Percentiles rank a stretch among this genome's conserved stretches.
Evolutionary conservation across 2,113 vertebrate genomes (phyloP).

Genomic region (Dendrocopos noguchii): DNA sequence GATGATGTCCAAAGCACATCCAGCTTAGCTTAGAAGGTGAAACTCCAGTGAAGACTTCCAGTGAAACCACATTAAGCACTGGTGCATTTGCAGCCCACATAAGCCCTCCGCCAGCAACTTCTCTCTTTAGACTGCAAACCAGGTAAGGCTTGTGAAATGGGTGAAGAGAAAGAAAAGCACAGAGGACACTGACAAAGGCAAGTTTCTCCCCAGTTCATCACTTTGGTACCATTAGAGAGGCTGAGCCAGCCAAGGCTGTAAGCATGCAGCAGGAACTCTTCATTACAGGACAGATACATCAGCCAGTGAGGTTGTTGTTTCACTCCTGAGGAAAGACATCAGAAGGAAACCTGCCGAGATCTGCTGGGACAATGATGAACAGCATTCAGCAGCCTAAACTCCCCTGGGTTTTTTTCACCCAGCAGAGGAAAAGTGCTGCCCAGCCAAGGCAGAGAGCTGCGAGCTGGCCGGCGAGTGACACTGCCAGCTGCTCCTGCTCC

Average conservation of each 20-base stretch:
- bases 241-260: neutral
- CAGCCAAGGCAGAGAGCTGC: neutral
- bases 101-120: neutral
- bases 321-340: neutral
- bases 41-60: neutral
- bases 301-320: neutral
- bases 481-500: neutral
- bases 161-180: neutral
- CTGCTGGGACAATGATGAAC: neutral
- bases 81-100: neutral
- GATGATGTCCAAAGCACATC: neutral
- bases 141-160: conserved; percentile 25
- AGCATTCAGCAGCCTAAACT: neutral
- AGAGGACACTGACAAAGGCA: neutral
- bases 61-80: neutral
- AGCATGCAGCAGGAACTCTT: neutral
- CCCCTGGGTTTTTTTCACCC: neutral
- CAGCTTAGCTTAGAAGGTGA: neutral
- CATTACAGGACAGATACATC: neutral
- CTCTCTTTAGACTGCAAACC: neutral
- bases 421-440: neutral
- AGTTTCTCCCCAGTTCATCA: neutral
- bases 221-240: neutral
- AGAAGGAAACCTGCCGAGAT: neutral
- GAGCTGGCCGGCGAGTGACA: neutral